Evolutionary conservation across 2,888 invertebrate genomes (phyloP).

Genomic region (Eulithis testata): DNA sequence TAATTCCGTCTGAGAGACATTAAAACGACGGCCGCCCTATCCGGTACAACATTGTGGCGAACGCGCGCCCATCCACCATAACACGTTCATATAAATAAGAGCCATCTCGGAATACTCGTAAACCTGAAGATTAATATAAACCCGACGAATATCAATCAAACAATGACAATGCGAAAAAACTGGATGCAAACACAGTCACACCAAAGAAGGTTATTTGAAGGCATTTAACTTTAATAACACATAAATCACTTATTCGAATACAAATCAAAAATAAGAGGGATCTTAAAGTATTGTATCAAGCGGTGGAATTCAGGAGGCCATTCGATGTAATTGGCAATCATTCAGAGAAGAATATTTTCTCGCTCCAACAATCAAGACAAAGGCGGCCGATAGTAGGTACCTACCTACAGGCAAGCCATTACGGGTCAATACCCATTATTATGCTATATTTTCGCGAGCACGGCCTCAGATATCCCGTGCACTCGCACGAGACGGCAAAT

Average conservation of each 20-base stretch:
- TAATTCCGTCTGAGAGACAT: constrained; percentile 84
- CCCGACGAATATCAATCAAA: constrained; percentile 35
- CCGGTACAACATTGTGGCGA: constrained; percentile 81
- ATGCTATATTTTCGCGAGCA: constrained; percentile 84
- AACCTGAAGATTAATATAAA: constrained; percentile 36
- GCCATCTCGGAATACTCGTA: constrained; percentile 34
- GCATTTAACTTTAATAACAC: constrained; percentile 64
- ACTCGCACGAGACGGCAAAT: constrained; percentile 82
- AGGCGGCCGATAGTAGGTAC: constrained; percentile 78
- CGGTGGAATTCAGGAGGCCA: constrained; percentile 79
- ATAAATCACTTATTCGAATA: constrained; percentile 78
- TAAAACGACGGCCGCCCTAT: constrained; percentile 83
- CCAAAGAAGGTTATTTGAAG: constrained; percentile 52
- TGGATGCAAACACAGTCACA: constrained; percentile 39
- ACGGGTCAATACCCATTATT: constrained; percentile 84
- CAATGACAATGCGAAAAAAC: constrained; percentile 31
- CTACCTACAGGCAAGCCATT: constrained; percentile 82
- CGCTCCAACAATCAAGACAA: constrained; percentile 82
- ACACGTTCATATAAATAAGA: constrained; percentile 46
- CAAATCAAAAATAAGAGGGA: constrained; percentile 71
- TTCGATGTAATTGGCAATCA: constrained; percentile 84
- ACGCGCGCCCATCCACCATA: constrained; percentile 49
- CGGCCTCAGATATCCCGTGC: constrained; percentile 80
- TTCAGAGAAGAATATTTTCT: constrained; percentile 80
- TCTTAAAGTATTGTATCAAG: constrained; percentile 73